Conservation (phyloP, 2,888 invertebrate genomes). For the Zele albiditarsus region DNA sequence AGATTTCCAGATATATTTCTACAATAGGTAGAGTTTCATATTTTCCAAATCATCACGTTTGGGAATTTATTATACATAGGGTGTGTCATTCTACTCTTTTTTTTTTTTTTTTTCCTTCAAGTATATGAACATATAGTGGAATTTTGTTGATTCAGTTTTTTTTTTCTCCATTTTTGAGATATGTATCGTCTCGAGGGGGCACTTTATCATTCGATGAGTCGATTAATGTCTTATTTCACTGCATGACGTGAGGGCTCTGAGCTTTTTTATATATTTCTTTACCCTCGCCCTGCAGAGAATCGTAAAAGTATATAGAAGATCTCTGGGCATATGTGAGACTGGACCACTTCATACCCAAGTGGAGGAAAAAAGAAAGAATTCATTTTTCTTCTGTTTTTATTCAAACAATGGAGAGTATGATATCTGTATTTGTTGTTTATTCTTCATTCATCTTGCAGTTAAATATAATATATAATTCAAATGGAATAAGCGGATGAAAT, state of each 20-base stretch:
- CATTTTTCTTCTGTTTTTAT: background rate
- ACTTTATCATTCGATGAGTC: slow-evolving; percentile 23
- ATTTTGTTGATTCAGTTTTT: background rate
- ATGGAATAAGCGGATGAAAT: background rate
- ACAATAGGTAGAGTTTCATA: background rate
- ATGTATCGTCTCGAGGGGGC: slow-evolving; percentile 3
- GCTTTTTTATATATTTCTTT: background rate
- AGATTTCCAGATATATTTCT: background rate
- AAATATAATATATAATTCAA: background rate
- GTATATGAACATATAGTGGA: background rate
- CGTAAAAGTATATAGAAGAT: background rate
- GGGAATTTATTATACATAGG: background rate
- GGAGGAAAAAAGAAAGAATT: slow-evolving; percentile 14
- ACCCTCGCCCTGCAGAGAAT: background rate
- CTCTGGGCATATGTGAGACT: background rate
- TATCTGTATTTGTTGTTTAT: background rate
- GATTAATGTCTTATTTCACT: slow-evolving; percentile 25
- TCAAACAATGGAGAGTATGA: background rate
- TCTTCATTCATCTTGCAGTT: background rate
- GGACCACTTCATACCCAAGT: background rate
- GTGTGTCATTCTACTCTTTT: slow-evolving; percentile 7
- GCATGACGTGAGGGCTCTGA: background rate
- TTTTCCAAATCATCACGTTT: background rate
- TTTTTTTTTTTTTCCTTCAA: background rate
- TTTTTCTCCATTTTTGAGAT: background rate